A percentile compares a stretch with the other conserved stretches of the same genome.
phyloP scores from a whole-genome alignment of 1,140 invertebrate genomes.

The Drosophila sproati region DNA sequence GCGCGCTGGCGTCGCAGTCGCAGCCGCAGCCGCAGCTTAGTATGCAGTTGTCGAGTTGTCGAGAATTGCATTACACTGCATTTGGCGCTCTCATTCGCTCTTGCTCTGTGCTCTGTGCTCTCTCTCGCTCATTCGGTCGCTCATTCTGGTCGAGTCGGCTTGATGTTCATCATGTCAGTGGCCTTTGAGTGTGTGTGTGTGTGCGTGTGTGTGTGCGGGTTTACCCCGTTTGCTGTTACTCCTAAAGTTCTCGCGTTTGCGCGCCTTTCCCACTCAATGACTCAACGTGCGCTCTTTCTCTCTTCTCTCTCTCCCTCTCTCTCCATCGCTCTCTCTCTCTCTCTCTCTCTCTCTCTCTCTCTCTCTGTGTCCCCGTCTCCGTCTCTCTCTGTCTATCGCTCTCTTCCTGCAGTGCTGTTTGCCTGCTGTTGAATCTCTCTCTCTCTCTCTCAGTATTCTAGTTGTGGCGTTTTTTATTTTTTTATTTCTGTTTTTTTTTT shows the following conservation, averaged over 20 bases:
- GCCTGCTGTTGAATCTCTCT: slow-evolving; percentile 17
- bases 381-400: slow-evolving; percentile 27
- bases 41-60: not conserved
- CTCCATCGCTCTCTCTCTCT: slow-evolving; percentile 24
- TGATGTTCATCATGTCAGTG: slow-evolving; percentile 17
- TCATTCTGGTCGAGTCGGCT: slow-evolving; percentile 9
- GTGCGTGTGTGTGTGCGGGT: slow-evolving; percentile 13
- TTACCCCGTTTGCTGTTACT: slow-evolving; percentile 67
- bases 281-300: slow-evolving; percentile 53
- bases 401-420: not conserved
- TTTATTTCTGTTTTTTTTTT: slow-evolving; percentile 37
- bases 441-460: slow-evolving; percentile 67
- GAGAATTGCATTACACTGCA: slow-evolving; percentile 35
- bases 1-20: slow-evolving; percentile 71
- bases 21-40: not conserved
- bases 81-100: slow-evolving; percentile 24
- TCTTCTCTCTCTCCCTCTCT: slow-evolving; percentile 14
- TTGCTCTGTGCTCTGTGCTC: not conserved
- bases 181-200: slow-evolving; percentile 26
- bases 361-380: not conserved
- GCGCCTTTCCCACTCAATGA: slow-evolving; percentile 54
- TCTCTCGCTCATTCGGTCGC: slow-evolving; percentile 13
- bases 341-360: slow-evolving; percentile 22
- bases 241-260: slow-evolving; percentile 80
- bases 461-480: slow-evolving; percentile 53